phyloP scores from a whole-genome alignment of 2,888 invertebrate species.

The Vesta saturnalis region DNA sequence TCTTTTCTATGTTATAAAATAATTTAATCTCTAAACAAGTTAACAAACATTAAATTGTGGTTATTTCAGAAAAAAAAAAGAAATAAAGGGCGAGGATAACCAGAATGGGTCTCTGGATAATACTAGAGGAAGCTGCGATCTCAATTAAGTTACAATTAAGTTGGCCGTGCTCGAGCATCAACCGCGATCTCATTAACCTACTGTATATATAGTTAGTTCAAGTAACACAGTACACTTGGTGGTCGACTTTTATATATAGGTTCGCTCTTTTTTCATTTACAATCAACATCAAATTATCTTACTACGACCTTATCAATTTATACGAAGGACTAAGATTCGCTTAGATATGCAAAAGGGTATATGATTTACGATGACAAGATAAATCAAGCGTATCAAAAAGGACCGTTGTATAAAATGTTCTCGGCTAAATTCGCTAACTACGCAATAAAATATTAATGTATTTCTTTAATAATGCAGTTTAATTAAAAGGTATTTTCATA shows the following conservation, averaged over 20 bases:
- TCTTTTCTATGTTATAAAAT: too few relatives aligned
- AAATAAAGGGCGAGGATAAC: constrained; percentile 2
- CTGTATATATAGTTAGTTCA: constrained; percentile 18
- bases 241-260: not conserved
- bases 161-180: constrained; percentile 32
- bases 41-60: not conserved
- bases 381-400: constrained; percentile 1
- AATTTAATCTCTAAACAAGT: too few relatives aligned
- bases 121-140: constrained; percentile 29
- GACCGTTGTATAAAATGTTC: not conserved
- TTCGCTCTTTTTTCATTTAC: not conserved
- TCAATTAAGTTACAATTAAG: constrained; percentile 40
- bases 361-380: not conserved
- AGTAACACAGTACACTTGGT: constrained; percentile 24
- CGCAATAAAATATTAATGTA: not conserved
- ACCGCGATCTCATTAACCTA: constrained; percentile 29
- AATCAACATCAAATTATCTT: not conserved
- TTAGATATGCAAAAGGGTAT: constrained; percentile 1
- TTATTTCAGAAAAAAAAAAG: too few relatives aligned
- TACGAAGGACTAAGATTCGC: not conserved
- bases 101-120: constrained; percentile 20
- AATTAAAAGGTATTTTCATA: too few relatives aligned
- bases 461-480: too few relatives aligned
- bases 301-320: not conserved
- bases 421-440: not conserved